These are phyloP conservation scores for Acanthaster planci DNA, from an alignment of 35 echinoderm and acorn worm genomes.

Conservation along the genomic window DNA sequence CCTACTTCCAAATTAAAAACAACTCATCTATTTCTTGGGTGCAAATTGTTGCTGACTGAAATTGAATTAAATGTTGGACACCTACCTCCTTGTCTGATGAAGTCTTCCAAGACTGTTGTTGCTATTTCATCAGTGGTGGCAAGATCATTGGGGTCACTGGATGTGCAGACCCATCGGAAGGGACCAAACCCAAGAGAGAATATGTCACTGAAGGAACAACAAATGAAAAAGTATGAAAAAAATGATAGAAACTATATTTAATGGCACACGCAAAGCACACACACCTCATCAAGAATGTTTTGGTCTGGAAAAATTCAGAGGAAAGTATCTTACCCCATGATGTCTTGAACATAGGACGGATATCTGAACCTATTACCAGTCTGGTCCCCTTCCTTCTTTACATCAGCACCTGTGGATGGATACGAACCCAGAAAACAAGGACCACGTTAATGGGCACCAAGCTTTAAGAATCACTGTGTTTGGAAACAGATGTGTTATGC, in stretches of 20 bases:
- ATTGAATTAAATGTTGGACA: slow-evolving; percentile 1
- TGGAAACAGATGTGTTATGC: too few species aligned
- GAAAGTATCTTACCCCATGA: slow-evolving; percentile 86
- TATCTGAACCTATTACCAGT: slow-evolving; percentile 84
- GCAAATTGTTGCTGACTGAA: not conserved
- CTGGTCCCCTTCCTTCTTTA: slow-evolving; percentile 60
- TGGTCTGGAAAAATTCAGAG: too few species aligned
- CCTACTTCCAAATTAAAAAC: not conserved
- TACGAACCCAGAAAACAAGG: not conserved
- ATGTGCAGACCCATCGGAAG: slow-evolving; percentile 99
- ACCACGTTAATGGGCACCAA: not conserved
- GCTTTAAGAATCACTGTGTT: too few species aligned
- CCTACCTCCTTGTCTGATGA: slow-evolving; percentile 95
- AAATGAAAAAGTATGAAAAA: too few species aligned
- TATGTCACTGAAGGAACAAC: slow-evolving; percentile 72
- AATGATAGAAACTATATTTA: too few species aligned
- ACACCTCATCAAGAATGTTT: too few species aligned
- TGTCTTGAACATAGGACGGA: slow-evolving; percentile 97
- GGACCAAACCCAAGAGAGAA: slow-evolving; percentile 99
- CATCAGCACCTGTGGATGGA: slow-evolving; percentile 67
- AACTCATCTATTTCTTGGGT: not conserved
- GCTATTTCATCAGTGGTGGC: slow-evolving; percentile 91
- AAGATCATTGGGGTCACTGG: slow-evolving; percentile 83
- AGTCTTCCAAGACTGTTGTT: slow-evolving; percentile 80
- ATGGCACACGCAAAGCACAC: too few species aligned